phyloP scores from a whole-genome alignment of 2,113 vertebrate genomes.

The Chlamydotis undulata region DNA sequence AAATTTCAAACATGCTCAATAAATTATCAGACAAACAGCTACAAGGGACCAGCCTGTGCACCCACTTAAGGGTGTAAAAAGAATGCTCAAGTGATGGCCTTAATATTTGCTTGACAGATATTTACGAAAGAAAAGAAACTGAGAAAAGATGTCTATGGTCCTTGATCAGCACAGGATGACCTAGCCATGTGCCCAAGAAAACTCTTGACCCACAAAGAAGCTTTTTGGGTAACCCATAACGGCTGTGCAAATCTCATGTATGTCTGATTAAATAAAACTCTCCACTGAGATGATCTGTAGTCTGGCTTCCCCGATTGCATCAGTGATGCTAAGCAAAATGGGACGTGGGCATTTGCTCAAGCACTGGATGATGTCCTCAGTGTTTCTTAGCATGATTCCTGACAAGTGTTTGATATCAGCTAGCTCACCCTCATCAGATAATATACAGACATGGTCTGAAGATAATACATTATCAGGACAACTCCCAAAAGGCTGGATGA shows the following conservation, averaged over 20 bases:
- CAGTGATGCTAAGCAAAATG: background rate
- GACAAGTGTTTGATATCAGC: background rate
- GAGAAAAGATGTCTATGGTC: background rate
- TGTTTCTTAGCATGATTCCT: background rate
- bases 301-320: background rate
- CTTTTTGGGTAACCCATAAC: background rate
- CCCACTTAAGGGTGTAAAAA: background rate
- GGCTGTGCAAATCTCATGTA: background rate
- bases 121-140: background rate
- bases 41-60: background rate
- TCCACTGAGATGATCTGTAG: background rate
- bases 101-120: background rate
- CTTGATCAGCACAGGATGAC: background rate
- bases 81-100: background rate
- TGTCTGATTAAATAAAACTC: background rate
- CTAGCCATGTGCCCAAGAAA: background rate
- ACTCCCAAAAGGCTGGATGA: background rate
- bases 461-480: background rate
- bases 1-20: background rate
- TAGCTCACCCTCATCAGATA: background rate
- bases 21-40: background rate
- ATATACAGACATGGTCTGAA: background rate
- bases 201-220: background rate
- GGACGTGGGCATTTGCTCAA: background rate
- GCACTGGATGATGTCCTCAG: accelerated